phyloP scores from a whole-genome alignment of 2,113 vertebrate genomes.

The Silurus glanis region DNA sequence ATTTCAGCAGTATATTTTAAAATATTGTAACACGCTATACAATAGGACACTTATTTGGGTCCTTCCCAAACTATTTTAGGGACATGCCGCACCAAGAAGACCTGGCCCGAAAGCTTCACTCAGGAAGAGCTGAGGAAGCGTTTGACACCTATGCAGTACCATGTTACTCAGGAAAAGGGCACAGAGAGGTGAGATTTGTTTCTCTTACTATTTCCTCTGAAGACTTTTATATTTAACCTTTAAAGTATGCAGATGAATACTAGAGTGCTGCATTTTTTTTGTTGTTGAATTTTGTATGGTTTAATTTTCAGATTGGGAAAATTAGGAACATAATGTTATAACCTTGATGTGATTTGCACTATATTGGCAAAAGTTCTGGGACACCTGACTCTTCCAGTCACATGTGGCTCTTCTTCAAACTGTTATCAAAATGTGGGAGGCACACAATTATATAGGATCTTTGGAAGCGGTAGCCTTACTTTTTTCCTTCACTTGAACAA shows the following conservation, averaged over 20 bases:
- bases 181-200: constrained; percentile 85
- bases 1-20: not conserved
- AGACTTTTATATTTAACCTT: not conserved
- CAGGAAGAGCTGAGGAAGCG: constrained; percentile 89
- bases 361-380: too few relatives aligned
- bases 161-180: constrained; percentile 95
- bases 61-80: constrained; percentile 68
- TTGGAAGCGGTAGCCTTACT: too few relatives aligned
- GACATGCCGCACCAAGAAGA: constrained; percentile 86
- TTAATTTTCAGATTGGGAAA: too few relatives aligned
- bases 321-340: too few relatives aligned
- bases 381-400: too few relatives aligned
- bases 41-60: constrained; percentile 53
- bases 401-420: too few relatives aligned
- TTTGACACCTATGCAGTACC: constrained; percentile 89
- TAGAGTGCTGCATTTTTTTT: not conserved
- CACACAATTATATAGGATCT: too few relatives aligned
- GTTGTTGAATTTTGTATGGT: not conserved
- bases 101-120: constrained; percentile 86
- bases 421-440: too few relatives aligned
- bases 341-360: too few relatives aligned
- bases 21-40: not conserved
- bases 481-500: too few relatives aligned
- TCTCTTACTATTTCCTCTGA: not conserved
- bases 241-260: not conserved